Evolutionary conservation across 2,797 vertebrate species (phyloP), one percentile per base, ranked within the genome.

Genomic region (Tarsius wallacei): DNA sequence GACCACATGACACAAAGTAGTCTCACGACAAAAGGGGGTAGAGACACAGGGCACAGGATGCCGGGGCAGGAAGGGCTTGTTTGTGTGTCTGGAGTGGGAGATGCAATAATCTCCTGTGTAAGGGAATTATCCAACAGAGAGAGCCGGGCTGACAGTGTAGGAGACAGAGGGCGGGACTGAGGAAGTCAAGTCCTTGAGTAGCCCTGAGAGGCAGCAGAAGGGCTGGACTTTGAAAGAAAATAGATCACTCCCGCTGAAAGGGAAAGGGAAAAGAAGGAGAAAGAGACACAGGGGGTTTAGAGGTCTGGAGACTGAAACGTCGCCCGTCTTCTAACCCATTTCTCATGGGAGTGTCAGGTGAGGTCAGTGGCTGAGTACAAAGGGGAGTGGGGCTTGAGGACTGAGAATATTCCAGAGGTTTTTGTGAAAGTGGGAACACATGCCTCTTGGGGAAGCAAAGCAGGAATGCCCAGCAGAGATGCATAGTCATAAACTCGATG

Each of bases 81-180:
- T 22, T 15, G 15, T 36, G 63, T 53, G 53, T 80, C 59, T 76
- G 15, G 86, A 73, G 33, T 8, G 21, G 84, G 59, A 76, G 78
- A 22, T 31, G 16, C 1, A 42, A 42, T 42, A 42, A 5, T 42
- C 42, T 42, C 42, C 6, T 2, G 17, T 15, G 47, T 21, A 15
- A 42, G 70, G 49, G 59, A 89, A 64, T 26, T 76, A 22, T 22
- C 74, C 80, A 24, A 84, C 76, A 95, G 90, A 90, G 89, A 49
- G 33, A 87, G 84, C 76, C 53, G 53, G 83, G 33, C 74, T 3
- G 28, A 51, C 4, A 1, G 11, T 4, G 21, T 4, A 7, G 53
- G 68, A 42, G 55, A 1, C 4, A 6, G 64, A 63, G 13, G n/a
- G 42, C 1, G 0, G 13, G 5, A 33, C 1, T 0, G 28, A 59